Evolutionary conservation across 2,888 invertebrate genomes (phyloP).

Genomic region (Drosophila atroscutellata): DNA sequence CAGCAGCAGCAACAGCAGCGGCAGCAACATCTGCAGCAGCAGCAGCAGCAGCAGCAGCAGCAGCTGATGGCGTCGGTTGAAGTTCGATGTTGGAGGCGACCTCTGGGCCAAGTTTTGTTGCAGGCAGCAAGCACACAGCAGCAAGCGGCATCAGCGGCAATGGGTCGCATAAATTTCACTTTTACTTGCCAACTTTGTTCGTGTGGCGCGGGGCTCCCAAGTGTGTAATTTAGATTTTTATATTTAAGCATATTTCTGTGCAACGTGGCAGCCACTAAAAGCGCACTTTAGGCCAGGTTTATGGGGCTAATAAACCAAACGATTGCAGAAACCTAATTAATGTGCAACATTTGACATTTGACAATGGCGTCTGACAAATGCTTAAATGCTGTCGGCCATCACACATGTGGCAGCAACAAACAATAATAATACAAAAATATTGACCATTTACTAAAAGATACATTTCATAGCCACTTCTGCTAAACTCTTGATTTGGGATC

Average conservation of each 20-base stretch:
- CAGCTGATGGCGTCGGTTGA: conserved; percentile 45
- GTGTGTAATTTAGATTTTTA: conserved; percentile 51
- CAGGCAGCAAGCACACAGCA: not conserved
- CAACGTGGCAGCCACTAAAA: conserved; percentile 58
- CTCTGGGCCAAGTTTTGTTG: conserved; percentile 57
- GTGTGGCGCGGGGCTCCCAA: conserved; percentile 8
- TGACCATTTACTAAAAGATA: not conserved
- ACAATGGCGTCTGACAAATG: conserved; percentile 15
- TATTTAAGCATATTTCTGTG: conserved; percentile 50
- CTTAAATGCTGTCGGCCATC: not conserved
- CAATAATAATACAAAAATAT: not conserved
- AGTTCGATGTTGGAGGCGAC: conserved; percentile 55
- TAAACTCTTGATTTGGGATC: not conserved
- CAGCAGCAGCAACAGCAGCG: not conserved
- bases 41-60: conserved; percentile 14
- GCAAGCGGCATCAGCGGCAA: not conserved
- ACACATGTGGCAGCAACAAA: conserved; percentile 17
- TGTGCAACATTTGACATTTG: conserved; percentile 49
- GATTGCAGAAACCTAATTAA: conserved; percentile 37
- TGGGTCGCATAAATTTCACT: conserved; percentile 75
- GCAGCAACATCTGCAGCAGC: conserved; percentile 9
- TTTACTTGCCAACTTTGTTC: conserved; percentile 57
- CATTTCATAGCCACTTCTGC: too few species aligned
- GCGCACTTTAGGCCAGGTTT: conserved; percentile 9
- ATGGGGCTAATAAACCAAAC: conserved; percentile 22